Percentiles rank a stretch among this genome's conserved stretches.
Conservation (phyloP, 23 tunicate species). For the Clavelina lepadiformis region DNA sequence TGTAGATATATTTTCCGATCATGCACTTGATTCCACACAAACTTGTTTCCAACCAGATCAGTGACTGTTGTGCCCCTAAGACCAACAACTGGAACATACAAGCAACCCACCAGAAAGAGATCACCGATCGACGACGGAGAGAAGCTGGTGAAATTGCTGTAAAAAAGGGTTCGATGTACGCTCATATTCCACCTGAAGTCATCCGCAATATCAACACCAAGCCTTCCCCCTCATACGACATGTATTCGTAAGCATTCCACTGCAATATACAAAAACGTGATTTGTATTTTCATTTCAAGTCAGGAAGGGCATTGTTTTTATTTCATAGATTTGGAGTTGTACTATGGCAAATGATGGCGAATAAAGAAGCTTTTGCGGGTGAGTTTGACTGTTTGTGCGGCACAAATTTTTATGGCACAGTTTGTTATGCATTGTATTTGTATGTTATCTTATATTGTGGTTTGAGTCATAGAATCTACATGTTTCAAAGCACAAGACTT, state of each 20-base stretch:
- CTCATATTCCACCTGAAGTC: constrained; percentile 36
- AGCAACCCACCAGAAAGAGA: constrained; percentile 27
- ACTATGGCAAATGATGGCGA: constrained; percentile 31
- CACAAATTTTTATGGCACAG: neutral
- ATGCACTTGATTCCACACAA: no score
- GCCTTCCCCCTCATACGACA: constrained; percentile 13
- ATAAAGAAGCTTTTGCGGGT: constrained; percentile 30
- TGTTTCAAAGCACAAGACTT: no score
- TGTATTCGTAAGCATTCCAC: constrained; percentile 26
- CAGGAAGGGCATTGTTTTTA: neutral
- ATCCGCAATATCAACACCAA: constrained; percentile 14
- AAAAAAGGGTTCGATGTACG: constrained; percentile 2
- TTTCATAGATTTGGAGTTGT: constrained; percentile 28
- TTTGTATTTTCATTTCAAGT: no score
- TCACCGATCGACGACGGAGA: constrained; percentile 3
- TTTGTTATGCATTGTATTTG: neutral
- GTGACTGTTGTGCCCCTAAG: constrained; percentile 16
- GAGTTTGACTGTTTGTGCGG: neutral
- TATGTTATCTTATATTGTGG: neutral
- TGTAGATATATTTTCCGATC: no score
- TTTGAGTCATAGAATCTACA: neutral
- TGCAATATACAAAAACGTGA: neutral
- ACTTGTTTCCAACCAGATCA: no score
- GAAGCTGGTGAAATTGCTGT: constrained; percentile 1
- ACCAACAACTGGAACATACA: constrained; percentile 7